These are phyloP conservation scores for Phenganax subtilis DNA, from an alignment of 92 coral and sea anemone genomes.

Conservation along the genomic window DNA sequence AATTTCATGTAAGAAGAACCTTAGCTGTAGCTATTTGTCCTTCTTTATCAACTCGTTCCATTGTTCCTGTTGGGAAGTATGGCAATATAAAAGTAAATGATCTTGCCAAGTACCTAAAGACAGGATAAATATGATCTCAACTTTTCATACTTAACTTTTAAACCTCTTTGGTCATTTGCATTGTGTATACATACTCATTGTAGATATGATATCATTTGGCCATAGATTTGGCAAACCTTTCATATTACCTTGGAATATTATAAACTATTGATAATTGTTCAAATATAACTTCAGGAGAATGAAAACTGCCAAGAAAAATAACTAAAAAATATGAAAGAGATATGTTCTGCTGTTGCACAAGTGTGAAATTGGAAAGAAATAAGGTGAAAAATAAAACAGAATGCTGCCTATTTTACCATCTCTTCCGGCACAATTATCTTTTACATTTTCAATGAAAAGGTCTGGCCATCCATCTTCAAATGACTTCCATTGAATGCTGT, in stretches of 20 bases:
- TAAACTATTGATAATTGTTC: slow-evolving; percentile 89
- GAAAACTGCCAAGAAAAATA: slow-evolving; percentile 91
- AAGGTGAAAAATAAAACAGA: not conserved
- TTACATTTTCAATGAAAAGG: slow-evolving; percentile 77
- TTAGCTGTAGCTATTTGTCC: slow-evolving; percentile 99
- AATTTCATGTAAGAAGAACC: slow-evolving; percentile 40
- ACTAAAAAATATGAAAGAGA: slow-evolving; percentile 45
- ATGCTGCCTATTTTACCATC: slow-evolving; percentile 55
- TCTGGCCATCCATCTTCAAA: slow-evolving; percentile 99
- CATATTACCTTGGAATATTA: slow-evolving; percentile 80
- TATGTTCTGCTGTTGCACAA: not conserved
- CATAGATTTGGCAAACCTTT: not conserved
- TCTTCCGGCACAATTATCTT: slow-evolving; percentile 88
- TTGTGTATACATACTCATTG: too few species aligned
- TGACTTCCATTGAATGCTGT: slow-evolving; percentile 68
- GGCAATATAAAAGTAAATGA: slow-evolving; percentile 92
- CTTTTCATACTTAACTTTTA: not conserved
- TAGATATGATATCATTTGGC: not conserved
- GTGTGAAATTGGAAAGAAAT: too few species aligned
- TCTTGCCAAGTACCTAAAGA: slow-evolving; percentile 71
- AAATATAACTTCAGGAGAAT: slow-evolving; percentile 90
- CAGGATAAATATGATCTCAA: not conserved
- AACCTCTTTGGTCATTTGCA: not conserved
- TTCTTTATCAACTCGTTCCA: slow-evolving; percentile 92
- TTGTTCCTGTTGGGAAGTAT: slow-evolving; percentile 93